These are phyloP conservation scores for Allobates femoralis DNA, from an alignment of 2,797 vertebrate genomes.

Conservation along the genomic window DNA sequence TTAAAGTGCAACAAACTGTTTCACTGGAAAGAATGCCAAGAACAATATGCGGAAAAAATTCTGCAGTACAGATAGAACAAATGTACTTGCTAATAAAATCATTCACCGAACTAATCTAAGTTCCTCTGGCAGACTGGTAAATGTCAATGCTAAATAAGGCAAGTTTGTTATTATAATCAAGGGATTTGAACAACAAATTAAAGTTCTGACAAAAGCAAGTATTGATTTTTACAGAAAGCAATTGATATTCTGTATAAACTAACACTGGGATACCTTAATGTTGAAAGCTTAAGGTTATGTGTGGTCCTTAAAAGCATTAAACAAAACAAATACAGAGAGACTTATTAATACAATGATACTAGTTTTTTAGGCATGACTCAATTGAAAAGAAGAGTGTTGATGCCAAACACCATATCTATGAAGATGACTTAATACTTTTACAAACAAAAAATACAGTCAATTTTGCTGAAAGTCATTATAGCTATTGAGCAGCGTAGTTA, in stretches of 20 bases:
- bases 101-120: constrained; percentile 55
- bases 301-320: neutral
- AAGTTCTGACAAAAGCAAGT: constrained; percentile 60
- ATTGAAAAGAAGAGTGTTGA: neutral
- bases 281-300: neutral
- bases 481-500: neutral
- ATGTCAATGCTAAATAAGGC: constrained; percentile 62
- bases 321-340: neutral
- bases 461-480: neutral
- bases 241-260: constrained; percentile 19
- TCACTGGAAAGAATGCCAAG: constrained; percentile 44
- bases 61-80: constrained; percentile 40
- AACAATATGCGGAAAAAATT: constrained; percentile 46
- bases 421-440: neutral
- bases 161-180: constrained; percentile 57
- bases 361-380: neutral
- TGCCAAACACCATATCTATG: neutral
- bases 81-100: constrained; percentile 58
- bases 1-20: constrained; percentile 37
- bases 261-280: constrained; percentile 29
- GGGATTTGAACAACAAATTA: constrained; percentile 59
- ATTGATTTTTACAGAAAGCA: constrained; percentile 52
- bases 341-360: neutral
- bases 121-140: constrained; percentile 59
- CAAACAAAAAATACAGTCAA: neutral